A percentile compares a stretch with the other conserved stretches of the same genome.
phyloP scores from a whole-genome alignment of 2,113 vertebrate species.

The Tetraodon nigroviridis region DNA sequence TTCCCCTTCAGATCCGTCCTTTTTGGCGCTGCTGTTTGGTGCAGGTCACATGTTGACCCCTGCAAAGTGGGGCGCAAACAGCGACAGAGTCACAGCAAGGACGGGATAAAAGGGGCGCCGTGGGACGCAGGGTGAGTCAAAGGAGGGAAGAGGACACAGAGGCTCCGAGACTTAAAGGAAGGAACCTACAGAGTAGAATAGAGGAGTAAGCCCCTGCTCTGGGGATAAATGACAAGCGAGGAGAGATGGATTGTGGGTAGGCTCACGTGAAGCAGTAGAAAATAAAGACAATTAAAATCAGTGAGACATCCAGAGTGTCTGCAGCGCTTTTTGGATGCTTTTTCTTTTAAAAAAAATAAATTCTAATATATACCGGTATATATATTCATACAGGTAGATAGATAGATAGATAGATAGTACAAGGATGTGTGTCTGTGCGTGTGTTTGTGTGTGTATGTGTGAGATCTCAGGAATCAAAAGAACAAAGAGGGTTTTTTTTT shows the following conservation, averaged over 20 bases:
- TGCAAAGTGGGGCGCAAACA: conserved; percentile 58
- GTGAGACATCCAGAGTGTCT: conserved; percentile 43
- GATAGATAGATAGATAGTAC: too few relatives aligned
- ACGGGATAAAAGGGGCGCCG: conserved; percentile 57
- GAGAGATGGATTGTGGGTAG: conserved; percentile 29
- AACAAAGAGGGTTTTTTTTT: conserved; percentile 57
- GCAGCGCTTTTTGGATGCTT: too few relatives aligned
- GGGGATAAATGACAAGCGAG: conserved; percentile 53
- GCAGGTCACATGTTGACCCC: conserved; percentile 35
- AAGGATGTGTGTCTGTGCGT: too few relatives aligned
- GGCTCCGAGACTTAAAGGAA: conserved; percentile 54
- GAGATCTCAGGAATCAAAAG: conserved; percentile 58
- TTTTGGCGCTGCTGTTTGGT: not conserved
- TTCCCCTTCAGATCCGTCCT: conserved; percentile 16
- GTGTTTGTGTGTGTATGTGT: too few relatives aligned
- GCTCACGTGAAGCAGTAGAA: conserved; percentile 23
- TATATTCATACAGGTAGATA: conserved; percentile 4
- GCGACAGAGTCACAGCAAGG: conserved; percentile 59
- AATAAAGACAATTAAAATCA: conserved; percentile 31
- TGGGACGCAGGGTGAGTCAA: conserved; percentile 28
- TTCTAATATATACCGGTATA: too few relatives aligned
- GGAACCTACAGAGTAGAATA: conserved; percentile 61
- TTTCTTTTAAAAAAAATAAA: too few relatives aligned
- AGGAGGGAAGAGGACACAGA: not conserved
- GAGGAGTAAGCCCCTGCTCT: conserved; percentile 54